Percentiles rank a stretch among this genome's conserved stretches.
Evolutionary conservation across 2,797 vertebrate species (phyloP).

Genomic region (Myiothlypis coronata): DNA sequence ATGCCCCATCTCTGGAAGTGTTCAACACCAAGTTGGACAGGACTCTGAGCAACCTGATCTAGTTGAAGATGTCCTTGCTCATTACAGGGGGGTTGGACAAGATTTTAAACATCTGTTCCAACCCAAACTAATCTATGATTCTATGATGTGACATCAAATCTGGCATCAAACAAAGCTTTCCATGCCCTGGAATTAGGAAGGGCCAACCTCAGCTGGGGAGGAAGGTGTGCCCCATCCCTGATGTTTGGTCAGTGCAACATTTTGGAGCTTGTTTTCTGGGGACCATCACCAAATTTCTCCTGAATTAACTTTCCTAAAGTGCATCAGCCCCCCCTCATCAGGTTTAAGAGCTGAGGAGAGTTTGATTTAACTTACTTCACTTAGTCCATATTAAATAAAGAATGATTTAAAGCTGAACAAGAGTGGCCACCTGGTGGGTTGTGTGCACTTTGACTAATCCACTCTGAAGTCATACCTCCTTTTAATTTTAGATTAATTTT

Average conservation of each 20-base stretch:
- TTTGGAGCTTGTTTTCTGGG: not conserved
- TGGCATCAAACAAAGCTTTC: not conserved
- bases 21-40: rapidly evolving
- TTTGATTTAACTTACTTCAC: slow-evolving; percentile 2
- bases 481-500: slow-evolving; percentile 42
- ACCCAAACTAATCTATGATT: not conserved
- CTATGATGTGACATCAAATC: not conserved
- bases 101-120: not conserved
- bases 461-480: slow-evolving; percentile 25
- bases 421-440: slow-evolving; percentile 42
- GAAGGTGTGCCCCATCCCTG: not conserved
- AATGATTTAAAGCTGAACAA: not conserved
- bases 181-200: not conserved
- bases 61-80: not conserved
- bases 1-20: not conserved
- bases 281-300: not conserved
- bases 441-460: slow-evolving; percentile 21
- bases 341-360: not conserved
- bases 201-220: not conserved
- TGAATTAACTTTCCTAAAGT: not conserved
- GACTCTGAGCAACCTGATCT: not conserved
- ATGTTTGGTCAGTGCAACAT: not conserved
- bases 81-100: not conserved
- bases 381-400: slow-evolving; percentile 1
- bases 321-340: not conserved